Conservation (phyloP, 2,888 invertebrate species). For the Diaperis boleti region DNA sequence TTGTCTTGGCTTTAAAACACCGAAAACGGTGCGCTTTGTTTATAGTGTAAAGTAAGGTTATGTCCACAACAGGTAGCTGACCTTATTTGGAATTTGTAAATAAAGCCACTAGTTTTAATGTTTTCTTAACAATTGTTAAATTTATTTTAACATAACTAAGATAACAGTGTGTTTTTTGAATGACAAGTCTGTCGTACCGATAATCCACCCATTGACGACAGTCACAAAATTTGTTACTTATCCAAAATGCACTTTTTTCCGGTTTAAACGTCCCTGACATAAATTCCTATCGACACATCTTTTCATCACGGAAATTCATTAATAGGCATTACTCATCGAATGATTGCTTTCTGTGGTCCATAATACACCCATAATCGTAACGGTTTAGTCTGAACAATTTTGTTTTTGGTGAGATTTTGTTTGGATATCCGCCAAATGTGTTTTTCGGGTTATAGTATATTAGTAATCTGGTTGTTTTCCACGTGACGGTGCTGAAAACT, state of each 20-base stretch:
- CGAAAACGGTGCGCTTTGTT: slow-evolving; percentile 5
- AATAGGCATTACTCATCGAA: slow-evolving; percentile 7
- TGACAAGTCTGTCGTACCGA: no score
- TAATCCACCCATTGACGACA: no score
- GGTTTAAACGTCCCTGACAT: slow-evolving; percentile 1
- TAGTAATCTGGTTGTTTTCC: slow-evolving; percentile 22
- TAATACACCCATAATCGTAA: slow-evolving; percentile 4
- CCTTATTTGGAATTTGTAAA: slow-evolving; percentile 47
- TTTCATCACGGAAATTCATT: slow-evolving; percentile 1
- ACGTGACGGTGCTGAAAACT: slow-evolving; percentile 4
- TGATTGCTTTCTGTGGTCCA: slow-evolving; percentile 9
- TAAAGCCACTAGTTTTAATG: slow-evolving; percentile 21
- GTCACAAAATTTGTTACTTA: no score
- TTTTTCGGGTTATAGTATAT: slow-evolving; percentile 21
- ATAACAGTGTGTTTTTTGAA: no score
- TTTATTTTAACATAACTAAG: no score
- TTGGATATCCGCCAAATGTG: slow-evolving; percentile 26
- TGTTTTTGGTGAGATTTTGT: slow-evolving; percentile 19
- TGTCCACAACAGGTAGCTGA: slow-evolving; percentile 45
- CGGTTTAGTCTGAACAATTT: slow-evolving; percentile 5
- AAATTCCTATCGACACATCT: neutral
- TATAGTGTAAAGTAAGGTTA: slow-evolving; percentile 39
- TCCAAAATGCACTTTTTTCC: no score
- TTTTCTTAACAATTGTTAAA: neutral
- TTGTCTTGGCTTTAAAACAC: neutral